phyloP scores from a whole-genome alignment of 2,113 vertebrate genomes.

The Burhinus oedicnemus region DNA sequence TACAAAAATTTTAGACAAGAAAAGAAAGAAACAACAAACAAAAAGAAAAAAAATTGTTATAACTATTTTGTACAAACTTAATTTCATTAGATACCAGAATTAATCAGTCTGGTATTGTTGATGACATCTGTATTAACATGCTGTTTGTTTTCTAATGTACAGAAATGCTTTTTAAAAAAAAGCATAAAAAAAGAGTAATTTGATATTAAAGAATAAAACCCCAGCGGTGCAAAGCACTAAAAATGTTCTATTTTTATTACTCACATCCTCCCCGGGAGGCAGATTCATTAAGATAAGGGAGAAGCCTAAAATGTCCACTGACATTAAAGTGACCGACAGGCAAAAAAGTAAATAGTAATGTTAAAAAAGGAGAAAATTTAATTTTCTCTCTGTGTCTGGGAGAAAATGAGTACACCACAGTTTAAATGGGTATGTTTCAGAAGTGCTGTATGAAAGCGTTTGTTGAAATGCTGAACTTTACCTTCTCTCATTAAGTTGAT shows the following conservation, averaged over 20 bases:
- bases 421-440: conserved; percentile 36
- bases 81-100: conserved; percentile 36
- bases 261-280: neutral
- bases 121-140: conserved; percentile 17
- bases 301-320: neutral
- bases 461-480: conserved; percentile 57
- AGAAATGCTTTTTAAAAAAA: neutral
- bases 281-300: conserved; percentile 35
- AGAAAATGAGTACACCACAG: neutral
- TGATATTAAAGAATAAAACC: neutral
- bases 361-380: neutral
- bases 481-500: conserved; percentile 66
- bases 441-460: conserved; percentile 26
- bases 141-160: conserved; percentile 27
- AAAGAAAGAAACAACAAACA: neutral
- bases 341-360: conserved; percentile 11
- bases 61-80: conserved; percentile 2
- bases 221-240: neutral
- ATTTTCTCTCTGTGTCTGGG: neutral
- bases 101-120: conserved; percentile 11
- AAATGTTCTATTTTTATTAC: neutral
- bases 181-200: neutral
- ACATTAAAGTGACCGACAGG: conserved; percentile 4
- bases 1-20: neutral
- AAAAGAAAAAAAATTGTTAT: neutral